phyloP scores from a whole-genome alignment of 2,113 vertebrate genomes.

The Hassar affinis region DNA sequence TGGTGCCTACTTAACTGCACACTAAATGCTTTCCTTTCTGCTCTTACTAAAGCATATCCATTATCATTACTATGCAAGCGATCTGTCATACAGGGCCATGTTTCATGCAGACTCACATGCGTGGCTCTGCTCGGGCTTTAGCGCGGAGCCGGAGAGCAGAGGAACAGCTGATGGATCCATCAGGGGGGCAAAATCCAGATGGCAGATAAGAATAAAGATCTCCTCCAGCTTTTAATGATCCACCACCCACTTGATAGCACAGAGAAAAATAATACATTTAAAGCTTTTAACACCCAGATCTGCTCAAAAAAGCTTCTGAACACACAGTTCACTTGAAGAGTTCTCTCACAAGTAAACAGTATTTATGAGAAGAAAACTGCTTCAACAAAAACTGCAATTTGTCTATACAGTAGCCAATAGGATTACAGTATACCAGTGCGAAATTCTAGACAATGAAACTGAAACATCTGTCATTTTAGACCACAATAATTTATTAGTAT shows the following conservation, averaged over 20 bases:
- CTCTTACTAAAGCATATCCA: not conserved
- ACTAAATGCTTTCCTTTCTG: not conserved
- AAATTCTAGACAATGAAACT: too few species aligned
- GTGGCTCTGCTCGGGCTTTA: not conserved
- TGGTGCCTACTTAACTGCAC: not conserved
- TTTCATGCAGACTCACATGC: not conserved
- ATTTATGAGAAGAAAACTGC: not conserved
- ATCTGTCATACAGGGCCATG: not conserved
- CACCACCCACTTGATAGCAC: constrained; percentile 5
- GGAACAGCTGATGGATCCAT: constrained; percentile 28
- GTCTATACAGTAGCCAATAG: not conserved
- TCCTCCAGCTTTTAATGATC: constrained; percentile 31
- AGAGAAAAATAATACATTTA: not conserved
- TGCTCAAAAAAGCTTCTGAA: not conserved
- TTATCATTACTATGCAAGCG: not conserved
- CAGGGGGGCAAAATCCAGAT: constrained; percentile 41
- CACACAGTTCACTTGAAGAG: not conserved
- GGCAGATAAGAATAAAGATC: constrained; percentile 15
- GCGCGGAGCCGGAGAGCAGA: not conserved
- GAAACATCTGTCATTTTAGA: too few species aligned
- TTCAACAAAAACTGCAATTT: not conserved
- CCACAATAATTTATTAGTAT: too few species aligned
- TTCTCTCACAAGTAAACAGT: not conserved
- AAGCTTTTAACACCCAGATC: not conserved
- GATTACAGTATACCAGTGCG: too few species aligned